Base-by-base conservation (phyloP, 2,113 vertebrate genomes). In the Pongo abelii region DNA sequence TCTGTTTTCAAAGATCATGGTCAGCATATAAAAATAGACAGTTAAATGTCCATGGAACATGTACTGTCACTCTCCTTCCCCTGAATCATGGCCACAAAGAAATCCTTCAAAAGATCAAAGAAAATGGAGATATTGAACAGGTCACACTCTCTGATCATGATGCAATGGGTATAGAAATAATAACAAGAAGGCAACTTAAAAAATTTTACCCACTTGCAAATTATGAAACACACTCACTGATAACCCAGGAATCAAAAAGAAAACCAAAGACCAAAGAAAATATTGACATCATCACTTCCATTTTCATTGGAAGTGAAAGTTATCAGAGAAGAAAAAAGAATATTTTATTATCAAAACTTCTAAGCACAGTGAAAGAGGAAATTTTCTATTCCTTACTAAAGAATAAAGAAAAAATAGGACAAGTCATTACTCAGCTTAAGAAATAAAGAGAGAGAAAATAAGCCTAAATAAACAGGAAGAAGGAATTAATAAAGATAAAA, bases 291-390 rank as follows among this genome's bases (percentile, higher is more conserved):
- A 7, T 59, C 61, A 64, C 12, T 64, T 64, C 27, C 27, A 32
- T 64, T 64, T 32, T 64, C 61, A 14, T 32, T 64, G 23, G 38
- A 92, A 88, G n/a, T 78, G 83, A 75, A 95, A 93, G 30, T 86
- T 93, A 83, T 22, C 17, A 25, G 52, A 22, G 72, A 93, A 97
- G 25, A 77, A 90, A 91, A 67, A 22, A 78, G 52, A 38, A 25
- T 25, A 57, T 94, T 93, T 92, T 35, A 20, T 93, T 59, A 78
- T 30, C 11, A 87, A 59, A 70, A 67, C 64, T 84, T 80, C 18
- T 84, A 77, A 96, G 57, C 25, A 72, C 40, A 80, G 40, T 89
- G 23, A 91, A 80, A 80, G 67, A 97, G 30, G 80, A 90, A 88
- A 61, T 30, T 20, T 80, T n/a, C 74, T 83, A 80, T 84, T 89